Conservation (phyloP, 2,888 invertebrate species). For the Ceriagrion tenellum region DNA sequence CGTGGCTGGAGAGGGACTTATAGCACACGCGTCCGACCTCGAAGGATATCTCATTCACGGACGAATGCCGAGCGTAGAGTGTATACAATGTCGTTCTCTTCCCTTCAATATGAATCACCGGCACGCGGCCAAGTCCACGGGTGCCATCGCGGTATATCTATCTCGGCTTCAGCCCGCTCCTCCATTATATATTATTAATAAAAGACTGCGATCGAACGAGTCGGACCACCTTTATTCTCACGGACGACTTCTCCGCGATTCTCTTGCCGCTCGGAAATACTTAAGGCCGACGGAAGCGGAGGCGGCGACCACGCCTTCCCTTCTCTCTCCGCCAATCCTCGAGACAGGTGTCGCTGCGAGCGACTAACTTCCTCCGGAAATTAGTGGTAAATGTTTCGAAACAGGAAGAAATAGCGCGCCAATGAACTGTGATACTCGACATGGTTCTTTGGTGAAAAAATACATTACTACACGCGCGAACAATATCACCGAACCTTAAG, state of each 20-base stretch:
- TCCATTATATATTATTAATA: background rate
- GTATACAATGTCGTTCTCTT: background rate
- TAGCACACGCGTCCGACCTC: background rate
- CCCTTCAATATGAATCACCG: background rate
- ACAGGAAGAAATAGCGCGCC: background rate
- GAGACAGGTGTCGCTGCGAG: background rate
- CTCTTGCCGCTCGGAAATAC: background rate
- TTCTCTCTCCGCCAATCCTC: background rate
- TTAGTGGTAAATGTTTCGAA: background rate
- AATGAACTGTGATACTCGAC: no score
- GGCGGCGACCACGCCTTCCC: background rate
- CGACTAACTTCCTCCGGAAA: background rate
- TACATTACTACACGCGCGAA: no score
- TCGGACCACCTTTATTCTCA: background rate
- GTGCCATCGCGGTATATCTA: background rate
- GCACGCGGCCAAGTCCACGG: background rate
- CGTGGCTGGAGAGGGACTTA: no score
- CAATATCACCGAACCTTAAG: no score
- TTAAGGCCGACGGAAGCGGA: background rate
- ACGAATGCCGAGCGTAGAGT: background rate
- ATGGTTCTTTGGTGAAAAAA: no score
- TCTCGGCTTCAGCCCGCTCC: background rate
- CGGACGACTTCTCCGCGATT: background rate
- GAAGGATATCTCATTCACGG: background rate
- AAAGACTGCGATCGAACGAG: background rate